Evolutionary conservation across 2,113 vertebrate species (phyloP).

Genomic region (western clawed frog (Xenopus tropicalis)): UCB_Xtro_10.0 CM004443.2:154449501-154450000

Average conservation of each 20-base stretch:
- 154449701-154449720: conserved; percentile 46
- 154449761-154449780: no score
- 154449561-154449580: conserved; percentile 70
- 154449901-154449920: no score
- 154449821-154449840: no score
- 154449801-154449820: no score
- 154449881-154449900: no score
- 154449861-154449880: no score
- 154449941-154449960: no score
- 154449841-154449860: no score
- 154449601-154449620: conserved; percentile 57
- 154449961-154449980: no score
- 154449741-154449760: conserved; percentile 14
- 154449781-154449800: no score
- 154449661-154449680: conserved; percentile 43
- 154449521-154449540: conserved; percentile 42
- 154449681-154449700: conserved; percentile 38
- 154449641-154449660: conserved; percentile 46
- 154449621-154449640: conserved; percentile 50
- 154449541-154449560: conserved; percentile 60
- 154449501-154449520: conserved; percentile 54
- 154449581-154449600: conserved; percentile 79
- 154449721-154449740: conserved; percentile 36
- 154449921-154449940: no score
- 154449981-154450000: no score